Evolutionary conservation across 64 coral and sea anemone genomes (phyloP).

Genomic region (Acropora yongei): DNA sequence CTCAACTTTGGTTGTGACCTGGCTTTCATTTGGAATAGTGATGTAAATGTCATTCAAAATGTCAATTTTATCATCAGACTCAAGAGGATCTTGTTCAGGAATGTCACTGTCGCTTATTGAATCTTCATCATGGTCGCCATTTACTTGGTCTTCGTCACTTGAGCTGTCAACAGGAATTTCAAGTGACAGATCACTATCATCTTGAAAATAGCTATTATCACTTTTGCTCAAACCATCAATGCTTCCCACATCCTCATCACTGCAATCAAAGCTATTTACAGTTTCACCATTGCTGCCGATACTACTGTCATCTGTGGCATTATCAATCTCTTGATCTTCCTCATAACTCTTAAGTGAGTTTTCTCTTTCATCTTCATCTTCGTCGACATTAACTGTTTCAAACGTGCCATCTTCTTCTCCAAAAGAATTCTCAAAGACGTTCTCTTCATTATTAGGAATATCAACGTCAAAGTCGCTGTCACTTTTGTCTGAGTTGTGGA

Average conservation of each 20-base stretch:
- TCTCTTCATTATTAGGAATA: constrained; percentile 9
- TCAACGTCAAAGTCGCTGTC: constrained; percentile 5
- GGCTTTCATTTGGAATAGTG: constrained; percentile 33
- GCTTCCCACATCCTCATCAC: neutral
- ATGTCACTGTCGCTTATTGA: neutral
- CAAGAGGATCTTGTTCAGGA: neutral
- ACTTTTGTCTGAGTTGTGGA: neutral
- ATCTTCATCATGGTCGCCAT: neutral
- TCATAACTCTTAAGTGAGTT: neutral
- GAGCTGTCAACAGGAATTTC: neutral
- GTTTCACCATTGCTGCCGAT: neutral
- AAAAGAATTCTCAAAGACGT: neutral
- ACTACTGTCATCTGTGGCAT: neutral
- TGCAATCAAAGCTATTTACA: neutral
- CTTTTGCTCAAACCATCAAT: constrained; percentile 11
- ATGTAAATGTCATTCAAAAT: constrained; percentile 31
- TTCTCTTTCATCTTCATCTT: neutral
- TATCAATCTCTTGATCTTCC: neutral
- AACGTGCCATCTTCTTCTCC: neutral
- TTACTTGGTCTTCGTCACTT: neutral
- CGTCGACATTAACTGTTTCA: neutral
- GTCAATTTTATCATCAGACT: constrained; percentile 15
- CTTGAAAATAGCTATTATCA: neutral
- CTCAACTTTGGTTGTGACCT: neutral
- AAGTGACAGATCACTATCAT: neutral